Conservation (phyloP, 1,140 invertebrate species). For the Triops cancriformis region DNA sequence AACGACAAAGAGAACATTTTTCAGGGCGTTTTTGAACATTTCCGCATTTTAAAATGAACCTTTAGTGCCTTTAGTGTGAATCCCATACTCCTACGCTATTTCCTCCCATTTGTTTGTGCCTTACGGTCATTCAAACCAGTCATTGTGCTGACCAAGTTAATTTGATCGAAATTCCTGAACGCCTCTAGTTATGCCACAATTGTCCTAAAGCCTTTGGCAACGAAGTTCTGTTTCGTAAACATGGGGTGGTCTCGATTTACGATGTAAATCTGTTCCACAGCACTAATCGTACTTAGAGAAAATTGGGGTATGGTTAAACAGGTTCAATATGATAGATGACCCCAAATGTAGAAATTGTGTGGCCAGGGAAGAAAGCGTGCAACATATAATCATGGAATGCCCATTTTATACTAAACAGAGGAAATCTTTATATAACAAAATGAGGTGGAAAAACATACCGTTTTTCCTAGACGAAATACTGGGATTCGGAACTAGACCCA, state of each 20-base stretch:
- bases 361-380: too few relatives aligned
- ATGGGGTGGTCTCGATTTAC: not conserved
- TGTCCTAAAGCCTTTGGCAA: not conserved
- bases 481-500: too few relatives aligned
- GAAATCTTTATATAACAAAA: too few relatives aligned
- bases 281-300: too few relatives aligned
- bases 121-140: not conserved
- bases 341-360: too few relatives aligned
- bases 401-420: too few relatives aligned
- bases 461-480: too few relatives aligned
- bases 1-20: not conserved
- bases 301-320: too few relatives aligned
- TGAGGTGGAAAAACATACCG: too few relatives aligned
- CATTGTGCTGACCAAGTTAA: not conserved
- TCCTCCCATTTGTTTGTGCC: not conserved
- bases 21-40: not conserved
- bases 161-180: not conserved
- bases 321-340: too few relatives aligned
- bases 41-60: not conserved
- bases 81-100: not conserved
- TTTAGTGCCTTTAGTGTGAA: not conserved
- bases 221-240: not conserved
- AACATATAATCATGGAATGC: too few relatives aligned
- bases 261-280: too few relatives aligned
- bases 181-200: not conserved